phyloP scores from a whole-genome alignment of 1,140 invertebrate genomes.

The Brachionus angularis region DNA sequence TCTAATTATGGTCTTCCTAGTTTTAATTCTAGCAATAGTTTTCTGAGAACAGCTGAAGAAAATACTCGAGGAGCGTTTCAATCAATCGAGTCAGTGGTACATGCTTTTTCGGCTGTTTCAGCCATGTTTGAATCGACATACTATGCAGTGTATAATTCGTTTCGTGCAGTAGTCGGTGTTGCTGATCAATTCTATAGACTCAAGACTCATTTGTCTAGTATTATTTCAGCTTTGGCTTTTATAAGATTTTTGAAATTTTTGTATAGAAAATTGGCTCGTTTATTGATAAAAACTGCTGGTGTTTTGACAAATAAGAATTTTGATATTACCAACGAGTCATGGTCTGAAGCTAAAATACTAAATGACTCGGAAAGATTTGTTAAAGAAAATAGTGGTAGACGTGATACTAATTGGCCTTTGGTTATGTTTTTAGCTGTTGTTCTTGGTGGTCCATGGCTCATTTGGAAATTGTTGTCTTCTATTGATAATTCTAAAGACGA shows the following conservation, averaged over 20 bases:
- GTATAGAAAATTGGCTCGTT: slow-evolving; percentile 68
- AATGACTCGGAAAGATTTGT: slow-evolving; percentile 43
- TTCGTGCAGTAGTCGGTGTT: slow-evolving; percentile 85
- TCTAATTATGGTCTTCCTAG: neutral
- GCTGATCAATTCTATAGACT: slow-evolving; percentile 85
- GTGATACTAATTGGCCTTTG: slow-evolving; percentile 62
- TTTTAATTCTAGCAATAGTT: slow-evolving; percentile 61
- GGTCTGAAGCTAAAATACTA: slow-evolving; percentile 41
- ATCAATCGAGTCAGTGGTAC: slow-evolving; percentile 84
- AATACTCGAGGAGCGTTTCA: slow-evolving; percentile 84
- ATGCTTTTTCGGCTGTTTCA: slow-evolving; percentile 82
- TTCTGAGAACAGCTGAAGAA: slow-evolving; percentile 81
- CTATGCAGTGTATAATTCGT: slow-evolving; percentile 86
- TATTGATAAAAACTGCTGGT: too few relatives aligned
- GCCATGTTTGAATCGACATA: slow-evolving; percentile 96
- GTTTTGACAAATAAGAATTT: slow-evolving; percentile 61
- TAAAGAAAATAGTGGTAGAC: slow-evolving; percentile 34
- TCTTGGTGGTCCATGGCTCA: slow-evolving; percentile 80
- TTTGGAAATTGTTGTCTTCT: slow-evolving; percentile 74
- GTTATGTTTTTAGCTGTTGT: slow-evolving; percentile 77
- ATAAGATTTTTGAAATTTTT: slow-evolving; percentile 74
- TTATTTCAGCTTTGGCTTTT: slow-evolving; percentile 77
- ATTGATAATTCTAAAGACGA: slow-evolving; percentile 62
- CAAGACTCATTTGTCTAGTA: slow-evolving; percentile 72
- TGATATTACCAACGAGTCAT: slow-evolving; percentile 42